A percentile compares a stretch with the other conserved stretches of the same genome.
Conservation (phyloP, 2,888 invertebrate genomes). For the Limulus polyphemus region DNA sequence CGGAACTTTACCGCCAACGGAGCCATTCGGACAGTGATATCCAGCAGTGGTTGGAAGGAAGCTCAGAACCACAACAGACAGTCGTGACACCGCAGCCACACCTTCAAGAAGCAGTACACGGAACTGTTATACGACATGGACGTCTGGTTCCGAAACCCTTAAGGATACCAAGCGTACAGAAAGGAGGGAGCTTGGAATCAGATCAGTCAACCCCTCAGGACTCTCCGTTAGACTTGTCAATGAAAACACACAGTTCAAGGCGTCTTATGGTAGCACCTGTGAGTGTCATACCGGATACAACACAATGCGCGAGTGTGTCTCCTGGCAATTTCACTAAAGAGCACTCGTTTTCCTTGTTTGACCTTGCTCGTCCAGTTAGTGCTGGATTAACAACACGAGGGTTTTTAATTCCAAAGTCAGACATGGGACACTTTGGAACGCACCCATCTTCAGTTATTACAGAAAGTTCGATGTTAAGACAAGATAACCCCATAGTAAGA, state of each 20-base stretch:
- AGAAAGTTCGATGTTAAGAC: neutral
- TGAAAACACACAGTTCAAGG: conserved; percentile 41
- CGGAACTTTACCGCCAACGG: conserved; percentile 47
- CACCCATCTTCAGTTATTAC: neutral
- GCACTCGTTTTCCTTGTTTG: conserved; percentile 1
- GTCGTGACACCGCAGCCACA: conserved; percentile 27
- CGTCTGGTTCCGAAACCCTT: conserved; percentile 35
- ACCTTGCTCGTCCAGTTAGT: conserved; percentile 1
- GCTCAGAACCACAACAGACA: conserved; percentile 24
- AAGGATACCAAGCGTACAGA: conserved; percentile 31
- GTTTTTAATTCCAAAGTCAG: neutral
- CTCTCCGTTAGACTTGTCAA: conserved; percentile 68
- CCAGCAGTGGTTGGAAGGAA: conserved; percentile 42
- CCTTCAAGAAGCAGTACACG: conserved; percentile 20
- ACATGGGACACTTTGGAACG: neutral
- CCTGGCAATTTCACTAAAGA: neutral
- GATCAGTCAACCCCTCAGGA: conserved; percentile 54
- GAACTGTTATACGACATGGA: conserved; percentile 24
- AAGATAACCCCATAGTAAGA: neutral
- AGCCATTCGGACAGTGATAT: conserved; percentile 56
- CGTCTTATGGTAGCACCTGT: neutral
- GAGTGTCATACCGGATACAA: neutral
- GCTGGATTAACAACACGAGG: neutral
- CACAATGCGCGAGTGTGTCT: neutral
- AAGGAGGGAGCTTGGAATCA: conserved; percentile 44